Conservation (phyloP, 2,797 vertebrate genomes). For the Chelon labrosus region DNA sequence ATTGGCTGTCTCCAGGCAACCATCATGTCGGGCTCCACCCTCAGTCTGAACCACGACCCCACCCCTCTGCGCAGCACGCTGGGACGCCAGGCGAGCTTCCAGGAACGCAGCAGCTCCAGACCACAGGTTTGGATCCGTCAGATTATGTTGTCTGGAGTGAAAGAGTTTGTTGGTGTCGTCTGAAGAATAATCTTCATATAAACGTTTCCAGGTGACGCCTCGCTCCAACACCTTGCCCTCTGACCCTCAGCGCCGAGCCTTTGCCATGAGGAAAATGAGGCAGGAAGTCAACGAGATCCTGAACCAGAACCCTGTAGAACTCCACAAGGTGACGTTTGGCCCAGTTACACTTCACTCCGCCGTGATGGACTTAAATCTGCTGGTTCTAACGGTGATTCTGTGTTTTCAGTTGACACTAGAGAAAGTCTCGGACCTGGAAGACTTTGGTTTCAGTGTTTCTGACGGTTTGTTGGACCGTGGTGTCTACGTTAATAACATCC, state of each 20-base stretch:
- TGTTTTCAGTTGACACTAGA: constrained; percentile 72
- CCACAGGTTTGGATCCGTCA: constrained; percentile 92
- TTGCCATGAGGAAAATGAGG: constrained; percentile 95
- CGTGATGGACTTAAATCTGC: neutral
- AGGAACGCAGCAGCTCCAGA: constrained; percentile 91
- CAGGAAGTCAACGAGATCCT: constrained; percentile 97
- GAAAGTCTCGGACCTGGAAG: constrained; percentile 86
- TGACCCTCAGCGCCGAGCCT: constrained; percentile 93
- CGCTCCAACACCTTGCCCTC: constrained; percentile 97
- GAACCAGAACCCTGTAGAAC: constrained; percentile 96
- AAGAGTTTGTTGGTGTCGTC: too few relatives aligned
- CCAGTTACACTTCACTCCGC: neutral
- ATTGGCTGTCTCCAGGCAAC: constrained; percentile 88
- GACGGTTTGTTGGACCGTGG: constrained; percentile 96
- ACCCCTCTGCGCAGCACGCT: constrained; percentile 89
- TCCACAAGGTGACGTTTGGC: constrained; percentile 90
- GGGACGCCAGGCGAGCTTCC: constrained; percentile 97
- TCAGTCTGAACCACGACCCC: constrained; percentile 95
- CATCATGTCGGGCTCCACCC: constrained; percentile 98
- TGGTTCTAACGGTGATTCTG: constrained; percentile 16
- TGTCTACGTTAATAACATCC: constrained; percentile 96
- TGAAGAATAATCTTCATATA: too few relatives aligned
- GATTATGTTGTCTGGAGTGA: too few relatives aligned
- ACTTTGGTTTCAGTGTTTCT: constrained; percentile 98
- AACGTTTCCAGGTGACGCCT: constrained; percentile 73